A percentile compares a stretch with the other conserved stretches of the same genome.
Evolutionary conservation across 2,113 vertebrate genomes (phyloP).

Genomic region (Thymallus thymallus): DNA sequence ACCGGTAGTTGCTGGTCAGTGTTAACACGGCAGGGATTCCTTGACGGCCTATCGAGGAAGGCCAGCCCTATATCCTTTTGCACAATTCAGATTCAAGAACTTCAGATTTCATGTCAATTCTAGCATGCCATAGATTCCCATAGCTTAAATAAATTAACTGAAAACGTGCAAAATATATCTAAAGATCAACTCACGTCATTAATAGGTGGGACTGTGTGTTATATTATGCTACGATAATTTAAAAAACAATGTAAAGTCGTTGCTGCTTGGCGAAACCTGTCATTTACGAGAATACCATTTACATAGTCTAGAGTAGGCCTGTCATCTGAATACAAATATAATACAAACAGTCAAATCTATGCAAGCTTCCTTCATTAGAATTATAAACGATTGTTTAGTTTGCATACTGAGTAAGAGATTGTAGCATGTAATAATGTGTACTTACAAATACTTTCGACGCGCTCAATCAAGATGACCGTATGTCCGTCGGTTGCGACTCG

Average conservation of each 20-base stretch:
- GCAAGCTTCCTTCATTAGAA: not conserved
- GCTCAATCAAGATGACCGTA: slow-evolving; percentile 46
- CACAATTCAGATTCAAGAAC: not conserved
- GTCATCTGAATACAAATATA: no score
- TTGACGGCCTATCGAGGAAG: slow-evolving; percentile 38
- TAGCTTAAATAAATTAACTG: not conserved
- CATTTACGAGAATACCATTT: not conserved
- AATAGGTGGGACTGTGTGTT: not conserved
- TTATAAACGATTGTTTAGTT: not conserved
- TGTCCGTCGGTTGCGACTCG: slow-evolving; percentile 55
- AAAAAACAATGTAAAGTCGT: not conserved
- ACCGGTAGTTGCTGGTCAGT: slow-evolving; percentile 48
- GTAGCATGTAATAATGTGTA: slow-evolving; percentile 56
- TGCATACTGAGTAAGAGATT: slow-evolving; percentile 10
- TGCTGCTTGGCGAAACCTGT: not conserved
- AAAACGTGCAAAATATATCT: not conserved
- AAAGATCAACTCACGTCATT: not conserved
- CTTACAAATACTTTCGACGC: slow-evolving; percentile 65
- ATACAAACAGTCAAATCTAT: not conserved
- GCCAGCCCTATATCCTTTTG: not conserved
- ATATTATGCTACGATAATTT: not conserved
- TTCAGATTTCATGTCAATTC: not conserved
- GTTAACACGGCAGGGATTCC: slow-evolving; percentile 50
- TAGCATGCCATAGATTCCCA: not conserved
- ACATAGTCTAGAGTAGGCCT: not conserved